Evolutionary conservation across 64 coral and sea anemone species (phyloP), one percentile per base, ranked within the genome.

Genomic region (Pocillopora damicornis): DNA sequence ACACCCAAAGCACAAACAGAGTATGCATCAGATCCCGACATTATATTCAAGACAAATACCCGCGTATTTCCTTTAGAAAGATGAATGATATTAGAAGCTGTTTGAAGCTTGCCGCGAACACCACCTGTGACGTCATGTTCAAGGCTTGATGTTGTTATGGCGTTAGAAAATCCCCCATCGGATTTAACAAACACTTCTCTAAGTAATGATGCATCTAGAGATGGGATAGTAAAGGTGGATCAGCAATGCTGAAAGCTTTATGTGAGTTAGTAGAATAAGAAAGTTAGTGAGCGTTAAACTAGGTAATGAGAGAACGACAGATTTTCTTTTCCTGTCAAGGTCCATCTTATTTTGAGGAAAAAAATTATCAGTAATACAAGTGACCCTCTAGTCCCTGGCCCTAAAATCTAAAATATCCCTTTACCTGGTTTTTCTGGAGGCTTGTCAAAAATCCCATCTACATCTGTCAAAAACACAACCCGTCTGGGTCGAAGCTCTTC

Each of bases 81-180:
- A 25, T 17, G 92, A n/a, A 96, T 63, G n/a, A 96, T 96, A 58
- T 87, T 96, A 15, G 82, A 73, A 9, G 91, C 91, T 60, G 94
- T 89, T 75, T 89, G 81, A 16, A 96, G 82, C 34, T 96, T 96
- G 64, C 88, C 91, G 23, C 76, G 80, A 64, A 96, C 83, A 16
- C 94, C 94, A 69, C 88, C 94, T 56, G 94, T 96, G 77, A 93
- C 88, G 78, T 96, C 94, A 88, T 96, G 94, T 59, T 66, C 45
- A 35, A 90, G 69, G 51, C 34, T 63, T 71, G 81, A 91, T 9
- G 94, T 96, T 75, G 87, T 88, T 96, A 96, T 92, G 82, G 94
- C 15, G 61, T 83, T 57, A 59, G 60, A 63, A 59, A 89, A 26
- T 60, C 77, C 25, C 11, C 91, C 94, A 72, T 75, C 75, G 16